Conservation (phyloP, 2,888 invertebrate species). For the Acronicta alni region DNA sequence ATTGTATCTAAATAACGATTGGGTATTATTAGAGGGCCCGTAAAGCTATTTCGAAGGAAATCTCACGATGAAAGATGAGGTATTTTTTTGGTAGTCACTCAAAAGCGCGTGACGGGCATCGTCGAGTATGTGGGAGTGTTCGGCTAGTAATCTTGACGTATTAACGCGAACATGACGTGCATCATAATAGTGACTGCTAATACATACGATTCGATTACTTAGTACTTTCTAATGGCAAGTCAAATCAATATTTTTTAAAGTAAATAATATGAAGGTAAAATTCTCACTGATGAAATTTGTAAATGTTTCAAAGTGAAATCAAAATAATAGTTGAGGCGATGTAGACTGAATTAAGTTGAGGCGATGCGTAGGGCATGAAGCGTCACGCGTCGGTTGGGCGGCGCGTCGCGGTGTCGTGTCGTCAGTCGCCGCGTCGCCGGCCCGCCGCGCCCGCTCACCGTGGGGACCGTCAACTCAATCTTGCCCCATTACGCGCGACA, state of each 20-base stretch:
- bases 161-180: slow-evolving; percentile 57
- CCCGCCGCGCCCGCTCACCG: slow-evolving; percentile 57
- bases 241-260: too few relatives aligned
- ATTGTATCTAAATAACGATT: slow-evolving; percentile 60
- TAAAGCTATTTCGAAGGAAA: slow-evolving; percentile 74
- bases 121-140: slow-evolving; percentile 63
- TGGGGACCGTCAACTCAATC: slow-evolving; percentile 88
- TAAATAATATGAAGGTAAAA: too few relatives aligned
- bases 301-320: too few relatives aligned
- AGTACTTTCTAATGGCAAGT: too few relatives aligned
- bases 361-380: neutral
- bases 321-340: slow-evolving; percentile 16
- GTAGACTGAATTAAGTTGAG: too few relatives aligned
- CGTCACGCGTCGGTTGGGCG: neutral
- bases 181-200: slow-evolving; percentile 17
- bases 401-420: slow-evolving; percentile 30
- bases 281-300: too few relatives aligned
- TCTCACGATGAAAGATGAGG: slow-evolving; percentile 75
- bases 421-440: slow-evolving; percentile 47
- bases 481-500: slow-evolving; percentile 89
- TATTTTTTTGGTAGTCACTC: slow-evolving; percentile 71
- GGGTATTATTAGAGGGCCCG: slow-evolving; percentile 71
- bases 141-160: slow-evolving; percentile 65
- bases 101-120: slow-evolving; percentile 77
- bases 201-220: too few relatives aligned